Evolutionary conservation across 1,140 invertebrate species (phyloP).

Genomic region (Drosophila parvula): DNA sequence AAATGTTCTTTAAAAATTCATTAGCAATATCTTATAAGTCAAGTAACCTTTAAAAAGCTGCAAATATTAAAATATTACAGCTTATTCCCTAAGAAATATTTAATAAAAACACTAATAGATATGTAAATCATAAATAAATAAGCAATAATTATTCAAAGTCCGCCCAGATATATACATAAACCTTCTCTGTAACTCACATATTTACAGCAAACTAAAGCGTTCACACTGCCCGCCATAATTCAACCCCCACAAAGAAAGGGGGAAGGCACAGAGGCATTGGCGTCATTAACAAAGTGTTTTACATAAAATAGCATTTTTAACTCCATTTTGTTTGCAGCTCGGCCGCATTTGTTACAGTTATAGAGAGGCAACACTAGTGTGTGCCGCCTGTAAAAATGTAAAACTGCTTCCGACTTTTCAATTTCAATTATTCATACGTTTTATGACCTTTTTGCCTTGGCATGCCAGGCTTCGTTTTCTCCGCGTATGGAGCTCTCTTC

Average conservation of each 20-base stretch:
- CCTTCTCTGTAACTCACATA: neutral
- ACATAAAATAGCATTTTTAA: slow-evolving; percentile 79
- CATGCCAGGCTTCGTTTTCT: slow-evolving; percentile 34
- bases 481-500: slow-evolving; percentile 7
- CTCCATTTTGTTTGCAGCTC: slow-evolving; percentile 65
- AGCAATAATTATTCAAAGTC: neutral
- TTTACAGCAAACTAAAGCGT: slow-evolving; percentile 14
- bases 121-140: neutral
- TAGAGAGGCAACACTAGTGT: neutral
- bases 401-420: slow-evolving; percentile 79
- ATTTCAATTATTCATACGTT: slow-evolving; percentile 82
- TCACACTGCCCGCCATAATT: slow-evolving; percentile 36
- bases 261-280: neutral
- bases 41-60: too few relatives aligned
- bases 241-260: neutral
- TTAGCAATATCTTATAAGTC: too few relatives aligned
- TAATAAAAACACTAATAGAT: too few relatives aligned
- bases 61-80: too few relatives aligned
- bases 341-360: slow-evolving; percentile 56
- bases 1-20: too few relatives aligned
- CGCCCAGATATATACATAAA: neutral
- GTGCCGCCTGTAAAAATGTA: slow-evolving; percentile 64
- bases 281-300: slow-evolving; percentile 78
- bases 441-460: slow-evolving; percentile 81
- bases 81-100: too few relatives aligned